These are phyloP conservation scores for Schlechtendalia chinensis DNA, from an alignment of 1,140 invertebrate genomes.

Conservation along the genomic window DNA sequence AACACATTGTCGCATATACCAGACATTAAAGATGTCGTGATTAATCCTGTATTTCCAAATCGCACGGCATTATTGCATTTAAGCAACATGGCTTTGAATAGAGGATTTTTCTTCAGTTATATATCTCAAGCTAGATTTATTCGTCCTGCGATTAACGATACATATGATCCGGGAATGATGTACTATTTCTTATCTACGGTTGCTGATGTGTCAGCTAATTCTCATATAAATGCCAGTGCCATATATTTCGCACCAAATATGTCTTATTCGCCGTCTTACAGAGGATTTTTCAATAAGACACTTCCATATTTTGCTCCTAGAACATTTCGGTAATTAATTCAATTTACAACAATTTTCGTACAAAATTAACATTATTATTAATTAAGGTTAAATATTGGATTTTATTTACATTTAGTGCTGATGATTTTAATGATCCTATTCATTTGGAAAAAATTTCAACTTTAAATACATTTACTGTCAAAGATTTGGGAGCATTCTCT, in stretches of 20 bases:
- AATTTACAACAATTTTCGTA: background rate
- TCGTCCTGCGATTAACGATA: conserved; percentile 83
- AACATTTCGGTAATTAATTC: conserved; percentile 72
- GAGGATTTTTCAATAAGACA: conserved; percentile 96
- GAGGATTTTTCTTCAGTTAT: conserved; percentile 95
- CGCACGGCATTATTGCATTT: conserved; percentile 87
- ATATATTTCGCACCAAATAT: conserved; percentile 93
- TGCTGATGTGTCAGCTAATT: conserved; percentile 91
- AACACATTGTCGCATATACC: conserved; percentile 87
- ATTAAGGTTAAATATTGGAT: background rate
- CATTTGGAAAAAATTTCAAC: conserved; percentile 89
- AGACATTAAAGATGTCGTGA: conserved; percentile 91
- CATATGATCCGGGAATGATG: conserved; percentile 96
- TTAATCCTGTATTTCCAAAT: conserved; percentile 93
- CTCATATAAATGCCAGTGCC: conserved; percentile 87
- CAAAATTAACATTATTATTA: background rate
- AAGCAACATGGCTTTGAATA: conserved; percentile 91
- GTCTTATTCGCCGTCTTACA: conserved; percentile 91
- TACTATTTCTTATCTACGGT: conserved; percentile 94
- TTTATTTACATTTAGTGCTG: conserved; percentile 61
- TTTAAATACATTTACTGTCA: conserved; percentile 79
- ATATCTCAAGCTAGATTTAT: conserved; percentile 90
- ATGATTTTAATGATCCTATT: conserved; percentile 93
- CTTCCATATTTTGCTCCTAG: conserved; percentile 91
- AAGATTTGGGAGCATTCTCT: conserved; percentile 80